These are phyloP conservation scores for Chiloscyllium punctatum DNA, from an alignment of 2,797 vertebrate genomes.

Conservation along the genomic window DNA sequence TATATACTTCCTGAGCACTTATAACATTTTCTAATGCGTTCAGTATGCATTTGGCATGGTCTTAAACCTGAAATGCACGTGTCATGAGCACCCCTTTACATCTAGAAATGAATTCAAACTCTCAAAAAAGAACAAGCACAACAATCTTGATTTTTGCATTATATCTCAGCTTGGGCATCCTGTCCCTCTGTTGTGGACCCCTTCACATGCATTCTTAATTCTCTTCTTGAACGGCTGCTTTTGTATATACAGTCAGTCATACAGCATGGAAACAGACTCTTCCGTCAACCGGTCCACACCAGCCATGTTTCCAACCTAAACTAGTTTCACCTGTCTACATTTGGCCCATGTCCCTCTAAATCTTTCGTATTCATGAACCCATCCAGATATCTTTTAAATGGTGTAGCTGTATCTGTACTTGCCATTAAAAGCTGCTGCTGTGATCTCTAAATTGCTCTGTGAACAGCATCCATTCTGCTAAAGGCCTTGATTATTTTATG, in stretches of 20 bases:
- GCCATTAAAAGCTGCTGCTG: background rate
- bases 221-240: background rate
- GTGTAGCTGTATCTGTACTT: background rate
- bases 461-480: background rate
- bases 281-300: no score
- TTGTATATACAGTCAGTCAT: background rate
- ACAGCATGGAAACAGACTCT: no score
- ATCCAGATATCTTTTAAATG: no score
- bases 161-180: background rate
- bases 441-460: background rate
- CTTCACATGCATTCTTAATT: background rate
- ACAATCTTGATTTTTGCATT: background rate
- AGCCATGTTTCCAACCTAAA: no score
- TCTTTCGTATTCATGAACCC: no score
- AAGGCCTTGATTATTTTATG: background rate
- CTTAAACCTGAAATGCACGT: background rate
- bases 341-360: no score
- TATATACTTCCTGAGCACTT: background rate
- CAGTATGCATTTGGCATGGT: background rate
- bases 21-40: background rate
- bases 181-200: background rate
- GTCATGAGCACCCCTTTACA: background rate
- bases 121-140: background rate
- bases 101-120: background rate
- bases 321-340: no score